A percentile compares a stretch with the other conserved stretches of the same genome.
These are phyloP conservation scores for Hylaeus volcanicus DNA, from an alignment of 1,140 invertebrate genomes.

Conservation along the genomic window DNA sequence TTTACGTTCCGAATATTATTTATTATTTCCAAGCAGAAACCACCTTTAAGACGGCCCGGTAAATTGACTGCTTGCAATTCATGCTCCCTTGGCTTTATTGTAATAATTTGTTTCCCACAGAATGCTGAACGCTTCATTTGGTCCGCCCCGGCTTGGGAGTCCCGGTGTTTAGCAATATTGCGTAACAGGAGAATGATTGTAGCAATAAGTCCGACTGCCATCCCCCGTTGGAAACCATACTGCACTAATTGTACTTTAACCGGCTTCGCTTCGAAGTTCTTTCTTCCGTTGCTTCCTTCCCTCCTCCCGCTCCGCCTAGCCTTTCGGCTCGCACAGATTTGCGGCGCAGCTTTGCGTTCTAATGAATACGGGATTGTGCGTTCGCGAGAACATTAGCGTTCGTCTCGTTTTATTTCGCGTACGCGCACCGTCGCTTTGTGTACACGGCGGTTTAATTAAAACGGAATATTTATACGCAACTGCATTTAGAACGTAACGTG, in stretches of 20 bases:
- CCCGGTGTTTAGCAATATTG: constrained; percentile 36
- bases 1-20: no score
- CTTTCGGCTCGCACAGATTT: not conserved
- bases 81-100: constrained; percentile 17
- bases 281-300: not conserved
- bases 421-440: constrained; percentile 31
- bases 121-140: constrained; percentile 16
- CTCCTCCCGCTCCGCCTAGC: no score
- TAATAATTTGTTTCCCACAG: not conserved
- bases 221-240: constrained; percentile 9
- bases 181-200: constrained; percentile 41
- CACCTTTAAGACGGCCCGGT: no score
- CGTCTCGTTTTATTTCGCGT: constrained; percentile 18
- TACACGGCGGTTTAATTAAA: constrained; percentile 37
- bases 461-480: constrained; percentile 44
- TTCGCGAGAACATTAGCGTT: constrained; percentile 19
- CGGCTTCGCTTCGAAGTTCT: not conserved
- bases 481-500: constrained; percentile 4
- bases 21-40: no score
- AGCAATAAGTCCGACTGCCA: constrained; percentile 25
- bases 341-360: not conserved
- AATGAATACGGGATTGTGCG: constrained; percentile 26
- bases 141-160: not conserved
- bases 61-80: constrained; percentile 31
- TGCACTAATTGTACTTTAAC: constrained; percentile 47